Evolutionary conservation across 2,888 invertebrate species (phyloP).

Genomic region (Mimumesa dahlbomi): DNA sequence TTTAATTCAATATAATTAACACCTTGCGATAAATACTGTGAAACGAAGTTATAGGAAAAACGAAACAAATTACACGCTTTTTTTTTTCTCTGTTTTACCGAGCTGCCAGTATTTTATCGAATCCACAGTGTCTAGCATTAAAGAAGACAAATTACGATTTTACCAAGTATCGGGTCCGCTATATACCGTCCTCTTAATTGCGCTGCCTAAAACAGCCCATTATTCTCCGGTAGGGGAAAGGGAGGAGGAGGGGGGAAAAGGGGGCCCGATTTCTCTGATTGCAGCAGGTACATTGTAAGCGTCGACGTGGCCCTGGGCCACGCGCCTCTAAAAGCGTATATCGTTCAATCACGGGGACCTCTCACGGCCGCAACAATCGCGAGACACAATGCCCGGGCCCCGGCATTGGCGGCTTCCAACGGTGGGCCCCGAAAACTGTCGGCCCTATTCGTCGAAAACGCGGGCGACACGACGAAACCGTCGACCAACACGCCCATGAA

Average conservation of each 20-base stretch:
- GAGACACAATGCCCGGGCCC: constrained; percentile 52
- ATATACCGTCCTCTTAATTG: constrained; percentile 51
- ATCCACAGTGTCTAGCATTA: constrained; percentile 11
- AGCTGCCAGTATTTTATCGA: too few species aligned
- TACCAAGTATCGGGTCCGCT: constrained; percentile 37
- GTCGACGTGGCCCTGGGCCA: constrained; percentile 59
- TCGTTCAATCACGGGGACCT: constrained; percentile 58
- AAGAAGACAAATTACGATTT: constrained; percentile 38
- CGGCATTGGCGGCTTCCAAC: constrained; percentile 33
- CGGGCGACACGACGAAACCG: too few species aligned
- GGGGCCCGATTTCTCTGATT: constrained; percentile 57
- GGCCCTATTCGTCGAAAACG: too few species aligned
- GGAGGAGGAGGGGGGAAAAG: neutral
- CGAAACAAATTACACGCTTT: too few species aligned
- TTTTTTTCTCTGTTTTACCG: too few species aligned
- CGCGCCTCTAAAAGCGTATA: constrained; percentile 54
- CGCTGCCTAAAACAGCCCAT: constrained; percentile 61
- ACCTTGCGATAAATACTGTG: too few species aligned
- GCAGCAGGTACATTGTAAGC: constrained; percentile 47
- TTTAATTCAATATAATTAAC: too few species aligned
- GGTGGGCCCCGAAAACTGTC: too few species aligned
- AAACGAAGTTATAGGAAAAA: too few species aligned
- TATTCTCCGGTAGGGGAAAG: constrained; percentile 46
- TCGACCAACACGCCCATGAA: too few species aligned
- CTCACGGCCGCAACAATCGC: constrained; percentile 41